phyloP scores from a whole-genome alignment of 2,888 invertebrate genomes.

The Orthosia gothica region DNA sequence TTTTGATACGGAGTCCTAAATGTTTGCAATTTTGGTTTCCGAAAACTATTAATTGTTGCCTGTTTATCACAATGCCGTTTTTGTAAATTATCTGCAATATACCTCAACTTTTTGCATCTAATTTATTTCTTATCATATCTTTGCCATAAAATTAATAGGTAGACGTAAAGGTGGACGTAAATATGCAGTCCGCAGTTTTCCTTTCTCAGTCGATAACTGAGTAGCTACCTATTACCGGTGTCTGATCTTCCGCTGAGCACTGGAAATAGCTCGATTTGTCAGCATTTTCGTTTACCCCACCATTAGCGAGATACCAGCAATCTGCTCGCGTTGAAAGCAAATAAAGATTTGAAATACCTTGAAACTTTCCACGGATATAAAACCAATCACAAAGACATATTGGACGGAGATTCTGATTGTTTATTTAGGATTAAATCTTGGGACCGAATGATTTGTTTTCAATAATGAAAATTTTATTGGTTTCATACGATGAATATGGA shows the following conservation, averaged over 20 bases:
- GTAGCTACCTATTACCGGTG: constrained; percentile 50
- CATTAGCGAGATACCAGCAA: constrained; percentile 70
- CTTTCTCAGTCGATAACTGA: constrained; percentile 47
- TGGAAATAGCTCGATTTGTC: constrained; percentile 72
- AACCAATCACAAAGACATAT: constrained; percentile 73
- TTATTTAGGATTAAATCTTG: constrained; percentile 65
- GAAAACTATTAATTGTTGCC: neutral
- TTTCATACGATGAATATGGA: constrained; percentile 38
- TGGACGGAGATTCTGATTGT: constrained; percentile 65
- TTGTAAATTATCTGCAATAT: too few species aligned
- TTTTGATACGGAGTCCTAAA: too few species aligned
- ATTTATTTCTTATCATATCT: neutral
- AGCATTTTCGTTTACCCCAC: constrained; percentile 69
- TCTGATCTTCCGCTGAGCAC: constrained; percentile 63
- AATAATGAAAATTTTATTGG: constrained; percentile 42
- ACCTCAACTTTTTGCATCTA: too few species aligned
- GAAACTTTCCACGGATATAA: constrained; percentile 72
- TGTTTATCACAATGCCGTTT: neutral
- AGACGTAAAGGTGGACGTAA: too few species aligned
- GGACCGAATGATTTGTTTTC: constrained; percentile 46
- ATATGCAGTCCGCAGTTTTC: constrained; percentile 36
- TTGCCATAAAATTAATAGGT: neutral
- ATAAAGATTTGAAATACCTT: constrained; percentile 70
- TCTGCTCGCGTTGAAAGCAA: constrained; percentile 68
- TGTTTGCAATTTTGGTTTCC: too few species aligned